Evolutionary conservation across 1,140 invertebrate genomes (phyloP).

Genomic region (Eciton burchellii): DNA sequence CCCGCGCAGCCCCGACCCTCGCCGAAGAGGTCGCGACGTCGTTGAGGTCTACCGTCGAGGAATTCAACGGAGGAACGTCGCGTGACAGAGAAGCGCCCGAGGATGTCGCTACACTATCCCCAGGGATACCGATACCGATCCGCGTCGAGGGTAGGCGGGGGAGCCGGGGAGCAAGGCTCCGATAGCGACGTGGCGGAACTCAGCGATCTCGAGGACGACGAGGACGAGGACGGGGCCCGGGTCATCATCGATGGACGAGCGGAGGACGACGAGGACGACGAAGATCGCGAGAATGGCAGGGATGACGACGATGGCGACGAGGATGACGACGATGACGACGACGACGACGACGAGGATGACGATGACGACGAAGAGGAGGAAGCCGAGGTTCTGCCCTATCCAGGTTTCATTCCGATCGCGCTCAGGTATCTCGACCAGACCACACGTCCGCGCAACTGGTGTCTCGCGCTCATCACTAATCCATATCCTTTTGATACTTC

Average conservation of each 20-base stretch:
- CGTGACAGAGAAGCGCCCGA: conserved; percentile 42
- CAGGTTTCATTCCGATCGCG: conserved; percentile 93
- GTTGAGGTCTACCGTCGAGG: conserved; percentile 5
- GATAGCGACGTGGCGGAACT: conserved; percentile 84
- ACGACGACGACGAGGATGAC: conserved; percentile 84
- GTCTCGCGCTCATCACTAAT: conserved; percentile 97
- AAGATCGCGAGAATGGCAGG: conserved; percentile 81
- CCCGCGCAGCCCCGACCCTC: conserved; percentile 1
- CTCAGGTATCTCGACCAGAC: conserved; percentile 95
- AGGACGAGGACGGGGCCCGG: conserved; percentile 86
- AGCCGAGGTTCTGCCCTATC: conserved; percentile 91
- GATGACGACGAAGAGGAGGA: conserved; percentile 87
- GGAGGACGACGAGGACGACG: conserved; percentile 86
- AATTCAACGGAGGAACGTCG: conserved; percentile 10
- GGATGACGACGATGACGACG: conserved; percentile 84
- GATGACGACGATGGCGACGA: conserved; percentile 85
- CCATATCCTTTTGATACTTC: conserved; percentile 96
- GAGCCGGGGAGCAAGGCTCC: conserved; percentile 78
- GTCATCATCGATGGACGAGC: conserved; percentile 16
- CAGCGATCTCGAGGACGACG: conserved; percentile 86
- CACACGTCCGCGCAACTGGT: conserved; percentile 94
- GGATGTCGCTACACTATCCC: conserved; percentile 83
- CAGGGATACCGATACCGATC: conserved; percentile 83
- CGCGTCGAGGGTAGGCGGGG: conserved; percentile 75
- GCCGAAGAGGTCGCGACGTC: conserved; percentile 13